A percentile compares a stretch with the other conserved stretches of the same genome.
Conservation (phyloP, 2,113 vertebrate species). For the Microcebus tavaratra region DNA sequence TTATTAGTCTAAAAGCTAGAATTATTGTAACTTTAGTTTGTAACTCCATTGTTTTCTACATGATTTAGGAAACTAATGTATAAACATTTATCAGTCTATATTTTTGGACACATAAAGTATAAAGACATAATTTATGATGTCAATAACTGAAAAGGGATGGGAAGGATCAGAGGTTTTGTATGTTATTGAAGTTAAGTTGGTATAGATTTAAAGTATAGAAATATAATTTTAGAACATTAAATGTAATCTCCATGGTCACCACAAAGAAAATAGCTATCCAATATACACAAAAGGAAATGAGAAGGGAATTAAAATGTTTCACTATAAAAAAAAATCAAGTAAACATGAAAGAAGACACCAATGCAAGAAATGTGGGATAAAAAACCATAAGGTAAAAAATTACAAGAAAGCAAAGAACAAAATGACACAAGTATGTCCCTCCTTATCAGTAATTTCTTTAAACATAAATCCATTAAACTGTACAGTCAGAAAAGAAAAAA, state of each 20-base stretch:
- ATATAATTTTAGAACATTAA: neutral
- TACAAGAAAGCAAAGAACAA: neutral
- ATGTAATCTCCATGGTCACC: neutral
- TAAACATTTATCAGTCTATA: neutral
- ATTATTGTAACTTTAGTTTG: neutral
- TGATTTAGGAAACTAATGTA: neutral
- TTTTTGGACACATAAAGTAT: neutral
- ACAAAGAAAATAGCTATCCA: neutral
- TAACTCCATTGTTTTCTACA: neutral
- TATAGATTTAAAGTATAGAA: neutral
- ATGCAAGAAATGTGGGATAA: neutral
- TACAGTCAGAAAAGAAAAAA: neutral
- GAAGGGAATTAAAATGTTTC: neutral
- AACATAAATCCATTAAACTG: neutral
- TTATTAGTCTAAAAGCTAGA: neutral
- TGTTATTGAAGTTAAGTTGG: neutral
- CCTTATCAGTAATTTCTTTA: constrained; percentile 30
- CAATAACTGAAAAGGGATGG: neutral
- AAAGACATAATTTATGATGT: neutral
- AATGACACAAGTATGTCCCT: neutral
- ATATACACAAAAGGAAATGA: neutral
- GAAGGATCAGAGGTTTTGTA: neutral
- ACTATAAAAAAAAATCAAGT: neutral
- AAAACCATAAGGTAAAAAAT: neutral
- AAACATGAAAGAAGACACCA: neutral